Evolutionary conservation across 2,113 vertebrate genomes (phyloP), one percentile per base, ranked within the genome.

Genomic region (Crotalus viridis): DNA sequence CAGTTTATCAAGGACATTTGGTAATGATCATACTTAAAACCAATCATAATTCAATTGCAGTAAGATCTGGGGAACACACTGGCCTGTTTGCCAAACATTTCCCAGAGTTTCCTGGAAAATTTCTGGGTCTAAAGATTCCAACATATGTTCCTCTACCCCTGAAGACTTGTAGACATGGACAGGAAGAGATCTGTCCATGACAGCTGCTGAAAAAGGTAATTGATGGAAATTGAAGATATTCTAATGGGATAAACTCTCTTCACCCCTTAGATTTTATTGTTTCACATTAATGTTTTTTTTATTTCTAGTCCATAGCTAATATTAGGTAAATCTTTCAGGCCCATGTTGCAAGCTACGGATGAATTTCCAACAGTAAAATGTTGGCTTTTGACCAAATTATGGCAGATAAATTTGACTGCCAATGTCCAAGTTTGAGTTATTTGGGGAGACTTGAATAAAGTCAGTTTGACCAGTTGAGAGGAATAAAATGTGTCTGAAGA

Each of bases 391-490:
- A 43, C n/a, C 93, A 8, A 95, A 26, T 46, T 91, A 33, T 91
- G 10, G 52, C 81, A 26, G 10, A 39, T 85, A 6, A 0, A 0
- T 88, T 8, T 88, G 94, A 89, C 48, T 95, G 8, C 19, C 89
- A 69, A 59, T 89, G 81, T 93, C 43, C 92, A 91, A 93, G 94
- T 46, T 28, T 56, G 90, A 90, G 92, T 4, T 81, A n/a, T 59
- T 92, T 12, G 86, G 90, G 51, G 90, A 94, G 94, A 89, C 13
- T 52, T n/a, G n/a, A 96, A 93, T 43, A 93, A 55, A 48, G 91
- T 3, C 87, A 94, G 59, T 7, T 48, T 33, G n/a, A 22, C 0
- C 69, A 88, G 26, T 52, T 93, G 46, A 86, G 57, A 90, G 90
- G 17, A 24, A 10, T 46, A 74, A 91, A 91, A 85, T 19, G 15